Base-by-base conservation (phyloP, 2,113 vertebrate genomes). In the Syngnathus floridae region DNA sequence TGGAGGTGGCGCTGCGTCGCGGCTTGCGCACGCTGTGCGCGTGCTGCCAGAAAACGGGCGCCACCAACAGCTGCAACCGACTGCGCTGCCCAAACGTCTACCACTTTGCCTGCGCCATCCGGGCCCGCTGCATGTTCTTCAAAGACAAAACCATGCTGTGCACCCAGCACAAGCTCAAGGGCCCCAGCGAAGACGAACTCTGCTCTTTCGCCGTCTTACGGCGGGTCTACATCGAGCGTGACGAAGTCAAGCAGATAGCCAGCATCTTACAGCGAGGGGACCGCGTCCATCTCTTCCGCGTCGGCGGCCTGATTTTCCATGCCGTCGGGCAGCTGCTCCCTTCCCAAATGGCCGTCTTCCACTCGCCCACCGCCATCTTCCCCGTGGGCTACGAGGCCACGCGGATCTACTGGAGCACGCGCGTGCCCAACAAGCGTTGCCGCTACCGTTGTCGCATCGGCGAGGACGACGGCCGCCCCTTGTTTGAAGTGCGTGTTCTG, bases 121-220 rank as follows among this genome's bases (percentile, higher is more conserved):
- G 95, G 11, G 94, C 97, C 46, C 96, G 96, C 80, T 99, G 97
- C 89, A 98, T 98, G 95, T 99, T 99, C 88, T 99, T 99, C 66
- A 98, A 98, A 82, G 97, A 99, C 86, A 99, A 99, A 88, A 99
- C 96, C 71, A 98, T 99, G 95, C 84, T 99, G 48, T 99, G 97
- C 82, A 96, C 95, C 0, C 82, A 96, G 91, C 97, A 99, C 84
- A 98, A 98, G 85, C 92, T 97, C 63, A 98, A 98, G 84, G 95
- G 95, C 3, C 93, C 95, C 65, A 95, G 93, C 22, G 95, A 98
- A 59, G 95, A 98, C 71, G 97, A 99, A 74, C 93, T 99, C 45
- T 92, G 90, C 72, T 92, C 86, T 14, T 99, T 99, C 62, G 92
- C 96, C 0, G 97, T 99, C 68, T 93, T 97, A 85, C 93, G 96